phyloP scores from a whole-genome alignment of 1,140 invertebrate species.

The Grapholita molesta region DNA sequence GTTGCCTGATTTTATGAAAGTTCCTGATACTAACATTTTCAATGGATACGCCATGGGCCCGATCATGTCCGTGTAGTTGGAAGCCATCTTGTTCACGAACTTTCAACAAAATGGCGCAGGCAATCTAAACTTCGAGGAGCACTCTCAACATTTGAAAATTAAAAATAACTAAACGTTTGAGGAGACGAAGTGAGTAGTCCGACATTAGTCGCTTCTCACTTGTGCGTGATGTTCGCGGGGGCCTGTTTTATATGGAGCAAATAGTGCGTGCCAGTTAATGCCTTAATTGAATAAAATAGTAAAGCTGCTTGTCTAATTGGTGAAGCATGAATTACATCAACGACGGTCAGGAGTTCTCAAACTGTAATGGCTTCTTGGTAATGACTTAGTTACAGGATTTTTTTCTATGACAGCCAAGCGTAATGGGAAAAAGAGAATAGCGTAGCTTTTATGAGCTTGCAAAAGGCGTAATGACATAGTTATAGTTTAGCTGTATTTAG shows the following conservation, averaged over 20 bases:
- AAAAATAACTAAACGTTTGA: conserved; percentile 29
- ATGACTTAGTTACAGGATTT: not conserved
- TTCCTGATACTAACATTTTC: conserved; percentile 65
- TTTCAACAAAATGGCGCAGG: conserved; percentile 48
- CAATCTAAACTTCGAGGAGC: conserved; percentile 23
- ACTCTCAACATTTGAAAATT: conserved; percentile 26
- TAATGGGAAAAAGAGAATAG: too few species aligned
- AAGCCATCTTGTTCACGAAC: conserved; percentile 57
- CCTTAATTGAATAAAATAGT: conserved; percentile 75
- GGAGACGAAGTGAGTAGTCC: conserved; percentile 74
- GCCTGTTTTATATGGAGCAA: conserved; percentile 60
- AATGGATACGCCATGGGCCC: conserved; percentile 61
- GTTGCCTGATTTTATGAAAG: too few species aligned
- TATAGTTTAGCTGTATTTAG: too few species aligned
- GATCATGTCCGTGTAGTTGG: conserved; percentile 55
- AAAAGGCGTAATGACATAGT: too few species aligned
- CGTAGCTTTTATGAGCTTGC: too few species aligned
- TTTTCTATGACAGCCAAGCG: not conserved
- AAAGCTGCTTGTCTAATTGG: conserved; percentile 67
- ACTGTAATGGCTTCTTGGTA: conserved; percentile 24
- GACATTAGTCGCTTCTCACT: conserved; percentile 75
- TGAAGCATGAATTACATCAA: conserved; percentile 57
- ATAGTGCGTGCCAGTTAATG: conserved; percentile 70
- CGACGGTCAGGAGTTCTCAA: conserved; percentile 49
- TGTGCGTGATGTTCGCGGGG: conserved; percentile 35